Base-by-base conservation (phyloP, 1,140 invertebrate species). In the Drosophila jambulina region DNA sequence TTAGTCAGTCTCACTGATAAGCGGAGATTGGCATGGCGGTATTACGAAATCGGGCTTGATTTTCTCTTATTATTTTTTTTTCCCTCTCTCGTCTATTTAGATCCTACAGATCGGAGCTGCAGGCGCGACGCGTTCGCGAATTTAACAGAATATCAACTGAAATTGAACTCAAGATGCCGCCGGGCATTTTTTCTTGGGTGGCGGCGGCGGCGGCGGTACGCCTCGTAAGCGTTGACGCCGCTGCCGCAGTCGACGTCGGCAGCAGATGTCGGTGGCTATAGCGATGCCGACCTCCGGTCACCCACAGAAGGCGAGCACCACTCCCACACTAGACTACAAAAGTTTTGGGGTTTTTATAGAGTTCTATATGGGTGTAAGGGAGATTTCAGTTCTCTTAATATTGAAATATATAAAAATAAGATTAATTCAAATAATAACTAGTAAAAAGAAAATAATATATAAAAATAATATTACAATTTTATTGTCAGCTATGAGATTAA, bases 111-210 rank as follows among this genome's bases (percentile, higher is more conserved):
- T n/a, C 60, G 60, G 60, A 85, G 80, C 79, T 79, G 60, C 65
- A 78, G 82, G 72, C 84, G 57, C 87, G 87, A 91, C 82, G 83
- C 87, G 87, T 87, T 91, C 80, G 83, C 83, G 78, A 91, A 87
- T 91, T 91, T 91, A 87, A 87, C 82, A 87, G 69, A 91, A 91
- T 81, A 87, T 91, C 82, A 91, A 91, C 87, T 91, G 84, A 91
- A 91, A 82, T 78, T 83, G 72, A 87, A 91, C 74, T 82, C 80
- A 91, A 91, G 82, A 91, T 91, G 88, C 84, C 75, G 70, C 62
- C 62, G 75, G 69, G 63, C 72, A 84, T 78, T 91, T 83, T 88
- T 91, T 87, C 83, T 91, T 87, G 80, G 80, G 84, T 87, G 84
- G 84, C 48, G 80, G 84, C 46, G 15, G 21, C 27, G 68, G 61